Percentiles rank a stretch among this genome's conserved stretches.
Conservation (phyloP, 35 echinoderm and acorn worm species). For the Lytechinus pictus region DNA sequence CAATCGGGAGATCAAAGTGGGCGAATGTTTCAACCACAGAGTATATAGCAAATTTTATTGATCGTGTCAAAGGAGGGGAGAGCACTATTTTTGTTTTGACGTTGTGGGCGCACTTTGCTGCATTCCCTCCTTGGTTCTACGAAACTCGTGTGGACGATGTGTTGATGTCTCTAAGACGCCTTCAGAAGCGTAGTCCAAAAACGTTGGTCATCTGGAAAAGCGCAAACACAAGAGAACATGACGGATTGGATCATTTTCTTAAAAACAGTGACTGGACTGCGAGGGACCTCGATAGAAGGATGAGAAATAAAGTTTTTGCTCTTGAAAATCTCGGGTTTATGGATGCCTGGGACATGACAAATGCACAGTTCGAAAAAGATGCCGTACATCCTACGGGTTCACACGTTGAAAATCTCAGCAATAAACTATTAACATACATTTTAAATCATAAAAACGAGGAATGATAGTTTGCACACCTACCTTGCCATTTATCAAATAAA, state of each 20-base stretch:
- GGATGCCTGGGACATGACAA: conserved; percentile 40
- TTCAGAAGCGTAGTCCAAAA: conserved; percentile 34
- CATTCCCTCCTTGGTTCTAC: background rate
- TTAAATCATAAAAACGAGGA: background rate
- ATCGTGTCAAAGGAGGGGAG: background rate
- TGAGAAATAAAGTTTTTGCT: background rate
- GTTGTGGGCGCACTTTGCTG: conserved; percentile 27
- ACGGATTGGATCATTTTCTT: background rate
- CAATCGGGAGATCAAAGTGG: background rate
- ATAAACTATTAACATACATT: background rate
- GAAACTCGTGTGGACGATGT: background rate
- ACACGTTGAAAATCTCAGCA: background rate
- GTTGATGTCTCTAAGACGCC: background rate
- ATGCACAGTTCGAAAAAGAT: background rate
- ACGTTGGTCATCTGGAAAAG: conserved; percentile 45
- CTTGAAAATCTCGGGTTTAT: background rate
- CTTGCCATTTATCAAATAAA: too few species aligned
- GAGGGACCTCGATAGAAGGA: background rate
- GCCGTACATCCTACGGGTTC: background rate
- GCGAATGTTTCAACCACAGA: background rate
- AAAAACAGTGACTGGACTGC: background rate
- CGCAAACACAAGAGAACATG: conserved; percentile 48
- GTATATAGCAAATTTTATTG: background rate
- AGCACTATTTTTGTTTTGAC: conserved; percentile 16
- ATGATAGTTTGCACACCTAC: too few species aligned